These are phyloP conservation scores for Catotricha subobsoleta DNA, from an alignment of 2,888 invertebrate genomes.

Conservation along the genomic window DNA sequence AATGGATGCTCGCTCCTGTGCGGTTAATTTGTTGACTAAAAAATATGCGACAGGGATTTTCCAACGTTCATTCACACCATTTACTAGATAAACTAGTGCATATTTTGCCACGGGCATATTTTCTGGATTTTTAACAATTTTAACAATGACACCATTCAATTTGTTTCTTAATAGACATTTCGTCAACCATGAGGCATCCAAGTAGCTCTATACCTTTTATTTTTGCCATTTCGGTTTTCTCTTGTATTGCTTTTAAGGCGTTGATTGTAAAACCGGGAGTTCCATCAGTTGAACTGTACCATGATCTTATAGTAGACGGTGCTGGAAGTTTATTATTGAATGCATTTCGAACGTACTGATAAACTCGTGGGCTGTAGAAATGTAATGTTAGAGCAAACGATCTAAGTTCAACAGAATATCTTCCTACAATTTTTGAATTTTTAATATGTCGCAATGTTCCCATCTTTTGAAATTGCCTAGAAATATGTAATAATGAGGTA, in stretches of 20 bases:
- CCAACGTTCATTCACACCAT: constrained; percentile 2
- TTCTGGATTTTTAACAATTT: neutral
- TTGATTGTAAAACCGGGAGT: constrained; percentile 16
- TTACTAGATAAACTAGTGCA: neutral
- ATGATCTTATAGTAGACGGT: constrained; percentile 17
- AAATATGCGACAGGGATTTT: constrained; percentile 6
- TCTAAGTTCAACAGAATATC: constrained; percentile 13
- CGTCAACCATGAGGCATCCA: neutral
- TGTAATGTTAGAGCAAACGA: constrained; percentile 18
- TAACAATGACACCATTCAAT: constrained; percentile 1
- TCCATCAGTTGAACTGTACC: constrained; percentile 18
- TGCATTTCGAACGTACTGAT: constrained; percentile 18
- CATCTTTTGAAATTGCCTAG: no score
- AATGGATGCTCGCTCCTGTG: neutral
- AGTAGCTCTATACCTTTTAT: constrained; percentile 1
- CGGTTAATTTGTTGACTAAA: neutral
- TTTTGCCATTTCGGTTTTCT: neutral
- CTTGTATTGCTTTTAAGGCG: constrained; percentile 6
- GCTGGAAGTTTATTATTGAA: constrained; percentile 19
- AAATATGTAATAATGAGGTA: no score
- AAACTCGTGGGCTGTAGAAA: constrained; percentile 20
- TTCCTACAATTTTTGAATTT: no score
- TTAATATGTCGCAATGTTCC: no score
- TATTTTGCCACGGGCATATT: neutral
- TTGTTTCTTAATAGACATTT: constrained; percentile 3